Percentiles rank a stretch among this genome's conserved stretches.
These are phyloP conservation scores for Autographa gamma DNA, from an alignment of 2,888 invertebrate species.

Conservation along the genomic window DNA sequence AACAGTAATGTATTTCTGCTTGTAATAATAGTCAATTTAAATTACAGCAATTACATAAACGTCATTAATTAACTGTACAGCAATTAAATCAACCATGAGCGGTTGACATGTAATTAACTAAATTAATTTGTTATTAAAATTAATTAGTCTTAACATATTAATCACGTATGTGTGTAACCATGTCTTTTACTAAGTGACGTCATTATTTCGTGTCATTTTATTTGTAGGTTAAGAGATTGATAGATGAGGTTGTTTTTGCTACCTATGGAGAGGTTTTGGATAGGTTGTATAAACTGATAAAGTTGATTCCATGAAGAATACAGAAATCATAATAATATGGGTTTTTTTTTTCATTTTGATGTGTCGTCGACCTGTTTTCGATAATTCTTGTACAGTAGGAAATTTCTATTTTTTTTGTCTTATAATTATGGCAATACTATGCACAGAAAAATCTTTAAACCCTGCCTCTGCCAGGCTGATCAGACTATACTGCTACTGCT, in stretches of 20 bases:
- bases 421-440: no score
- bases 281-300: background rate
- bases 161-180: constrained; percentile 10
- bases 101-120: constrained; percentile 35
- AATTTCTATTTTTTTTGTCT: no score
- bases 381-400: no score
- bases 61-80: constrained; percentile 24
- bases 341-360: no score
- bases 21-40: background rate
- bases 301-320: no score
- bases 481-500: no score
- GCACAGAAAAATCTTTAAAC: no score
- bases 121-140: constrained; percentile 50
- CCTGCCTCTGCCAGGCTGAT: no score
- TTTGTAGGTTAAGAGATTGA: background rate
- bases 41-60: constrained; percentile 16
- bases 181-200: constrained; percentile 12
- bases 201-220: constrained; percentile 11
- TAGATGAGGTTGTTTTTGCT: background rate
- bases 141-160: constrained; percentile 40
- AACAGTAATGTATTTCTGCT: no score
- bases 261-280: background rate
- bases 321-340: no score
- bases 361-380: no score
- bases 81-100: constrained; percentile 32